A percentile compares a stretch with the other conserved stretches of the same genome.
Conservation (phyloP, 2,113 vertebrate genomes). For the Sylvietta virens region DNA sequence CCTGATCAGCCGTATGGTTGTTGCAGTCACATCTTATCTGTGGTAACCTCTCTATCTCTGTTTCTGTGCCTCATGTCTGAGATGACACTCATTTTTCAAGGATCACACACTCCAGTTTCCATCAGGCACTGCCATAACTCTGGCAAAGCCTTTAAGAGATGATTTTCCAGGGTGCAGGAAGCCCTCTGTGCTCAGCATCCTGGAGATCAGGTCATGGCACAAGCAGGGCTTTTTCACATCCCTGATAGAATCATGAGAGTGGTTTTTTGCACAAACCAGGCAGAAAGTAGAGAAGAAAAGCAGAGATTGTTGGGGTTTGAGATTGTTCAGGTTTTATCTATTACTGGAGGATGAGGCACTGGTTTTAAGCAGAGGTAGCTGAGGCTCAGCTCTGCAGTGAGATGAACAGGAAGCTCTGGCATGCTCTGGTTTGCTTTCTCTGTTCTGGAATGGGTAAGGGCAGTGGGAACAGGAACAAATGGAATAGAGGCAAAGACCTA, state of each 20-base stretch:
- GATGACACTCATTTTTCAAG: neutral
- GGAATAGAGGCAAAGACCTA: neutral
- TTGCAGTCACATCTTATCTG: neutral
- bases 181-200: neutral
- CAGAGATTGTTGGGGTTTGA: neutral
- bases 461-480: neutral
- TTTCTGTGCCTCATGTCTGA: neutral
- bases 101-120: neutral
- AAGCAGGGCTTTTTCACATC: neutral
- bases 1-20: neutral
- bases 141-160: neutral
- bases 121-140: neutral
- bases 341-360: neutral
- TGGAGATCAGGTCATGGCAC: neutral
- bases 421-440: neutral
- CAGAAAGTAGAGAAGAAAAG: neutral
- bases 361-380: neutral
- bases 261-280: neutral
- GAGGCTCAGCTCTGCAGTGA: neutral
- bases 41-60: neutral
- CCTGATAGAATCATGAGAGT: neutral
- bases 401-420: neutral
- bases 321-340: neutral
- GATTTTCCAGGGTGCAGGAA: neutral
- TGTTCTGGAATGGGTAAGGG: neutral